Percentiles rank a stretch among this genome's conserved stretches.
These are phyloP conservation scores for Erpetoichthys calabaricus DNA, from an alignment of 2,797 vertebrate genomes.

Conservation along the genomic window DNA sequence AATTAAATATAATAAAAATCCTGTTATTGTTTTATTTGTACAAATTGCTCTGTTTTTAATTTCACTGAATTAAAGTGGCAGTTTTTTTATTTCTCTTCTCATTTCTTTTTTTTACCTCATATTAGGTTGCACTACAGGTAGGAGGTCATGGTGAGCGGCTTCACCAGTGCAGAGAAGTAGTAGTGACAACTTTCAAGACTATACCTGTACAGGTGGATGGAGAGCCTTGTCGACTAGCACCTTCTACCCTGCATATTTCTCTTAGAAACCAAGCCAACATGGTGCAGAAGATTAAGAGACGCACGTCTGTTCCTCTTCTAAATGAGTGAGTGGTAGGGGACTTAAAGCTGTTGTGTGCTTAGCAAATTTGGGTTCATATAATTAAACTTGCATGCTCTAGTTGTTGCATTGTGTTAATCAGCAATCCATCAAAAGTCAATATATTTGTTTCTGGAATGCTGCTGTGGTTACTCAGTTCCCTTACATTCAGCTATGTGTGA, in stretches of 20 bases:
- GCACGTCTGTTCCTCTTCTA: conserved; percentile 83
- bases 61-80: not conserved
- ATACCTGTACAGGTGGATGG: conserved; percentile 94
- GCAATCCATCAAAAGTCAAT: no score
- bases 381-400: not conserved
- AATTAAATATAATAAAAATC: no score
- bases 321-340: conserved; percentile 74
- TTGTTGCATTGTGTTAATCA: no score
- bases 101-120: conserved; percentile 13
- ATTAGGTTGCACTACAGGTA: conserved; percentile 86
- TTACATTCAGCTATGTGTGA: no score
- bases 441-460: no score
- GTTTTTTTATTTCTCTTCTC: conserved; percentile 1
- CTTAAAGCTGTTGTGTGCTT: conserved; percentile 30
- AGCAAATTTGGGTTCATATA: conserved; percentile 3
- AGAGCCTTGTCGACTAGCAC: conserved; percentile 81
- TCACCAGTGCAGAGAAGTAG: conserved; percentile 90
- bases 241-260: conserved; percentile 83
- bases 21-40: no score
- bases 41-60: no score
- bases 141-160: conserved; percentile 87
- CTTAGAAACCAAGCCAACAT: conserved; percentile 96
- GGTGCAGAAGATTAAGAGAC: conserved; percentile 96
- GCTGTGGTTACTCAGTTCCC: no score
- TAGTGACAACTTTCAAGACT: conserved; percentile 84